A percentile compares a stretch with the other conserved stretches of the same genome.
Conservation (phyloP, 64 coral and sea anemone species). For the Pocillopora verrucosa region DNA sequence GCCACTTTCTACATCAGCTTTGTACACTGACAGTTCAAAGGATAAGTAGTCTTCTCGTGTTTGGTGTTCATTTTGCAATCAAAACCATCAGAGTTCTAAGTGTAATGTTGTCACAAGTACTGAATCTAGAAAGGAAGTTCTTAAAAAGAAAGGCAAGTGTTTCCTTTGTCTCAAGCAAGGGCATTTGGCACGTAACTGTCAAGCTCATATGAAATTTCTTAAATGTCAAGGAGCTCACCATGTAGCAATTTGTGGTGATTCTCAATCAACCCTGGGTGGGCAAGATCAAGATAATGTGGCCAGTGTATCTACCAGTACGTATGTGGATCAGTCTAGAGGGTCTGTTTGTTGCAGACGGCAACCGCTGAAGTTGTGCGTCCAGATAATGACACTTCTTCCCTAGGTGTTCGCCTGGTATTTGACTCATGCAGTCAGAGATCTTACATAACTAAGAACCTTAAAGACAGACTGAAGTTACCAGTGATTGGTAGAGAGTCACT, state of each 20-base stretch:
- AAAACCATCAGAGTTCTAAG: slow-evolving; percentile 37
- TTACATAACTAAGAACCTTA: slow-evolving; percentile 44
- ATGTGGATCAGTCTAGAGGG: no score
- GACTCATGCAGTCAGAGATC: slow-evolving; percentile 47
- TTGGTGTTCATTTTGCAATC: slow-evolving; percentile 50
- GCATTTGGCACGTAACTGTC: slow-evolving; percentile 31
- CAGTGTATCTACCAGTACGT: no score
- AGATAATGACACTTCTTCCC: slow-evolving; percentile 19
- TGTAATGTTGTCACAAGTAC: slow-evolving; percentile 43
- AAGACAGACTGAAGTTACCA: slow-evolving; percentile 20
- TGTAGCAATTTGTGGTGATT: slow-evolving; percentile 1
- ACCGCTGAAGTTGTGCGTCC: neutral
- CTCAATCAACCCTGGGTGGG: no score
- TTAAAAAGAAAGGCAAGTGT: neutral
- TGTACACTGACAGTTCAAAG: slow-evolving; percentile 1
- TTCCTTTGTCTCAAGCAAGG: slow-evolving; percentile 51
- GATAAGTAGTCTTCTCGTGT: neutral
- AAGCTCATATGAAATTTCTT: neutral
- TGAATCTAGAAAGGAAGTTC: slow-evolving; percentile 35
- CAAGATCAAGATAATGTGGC: no score
- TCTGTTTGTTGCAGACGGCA: no score
- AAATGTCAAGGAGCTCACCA: slow-evolving; percentile 1
- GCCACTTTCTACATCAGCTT: neutral
- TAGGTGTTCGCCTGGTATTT: slow-evolving; percentile 40
- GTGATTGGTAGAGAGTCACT: slow-evolving; percentile 39